These are phyloP conservation scores for Melierax canorus DNA, from an alignment of 2,113 vertebrate species.

Conservation along the genomic window DNA sequence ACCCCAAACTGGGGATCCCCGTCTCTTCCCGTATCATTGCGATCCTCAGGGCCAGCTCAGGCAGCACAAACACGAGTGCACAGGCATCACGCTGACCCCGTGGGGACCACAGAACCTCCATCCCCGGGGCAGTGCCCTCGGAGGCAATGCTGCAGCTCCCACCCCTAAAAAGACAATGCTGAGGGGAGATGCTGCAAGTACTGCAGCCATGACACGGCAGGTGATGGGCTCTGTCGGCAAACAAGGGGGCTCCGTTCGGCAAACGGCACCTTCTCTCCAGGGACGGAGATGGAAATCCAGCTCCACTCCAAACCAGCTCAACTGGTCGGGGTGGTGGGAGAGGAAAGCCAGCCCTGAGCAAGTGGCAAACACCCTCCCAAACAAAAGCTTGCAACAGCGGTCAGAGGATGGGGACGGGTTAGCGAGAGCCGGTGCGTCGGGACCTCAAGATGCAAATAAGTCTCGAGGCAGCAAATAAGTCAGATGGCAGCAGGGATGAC, in stretches of 20 bases:
- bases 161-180: rapidly evolving
- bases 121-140: not conserved
- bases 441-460: rapidly evolving
- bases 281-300: not conserved
- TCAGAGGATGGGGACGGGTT: not conserved
- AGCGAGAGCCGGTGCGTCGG: not conserved
- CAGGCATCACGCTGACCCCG: not conserved
- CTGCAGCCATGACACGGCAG: rapidly evolving
- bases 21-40: rapidly evolving
- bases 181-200: not conserved
- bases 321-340: not conserved
- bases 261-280: not conserved
- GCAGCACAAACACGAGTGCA: not conserved
- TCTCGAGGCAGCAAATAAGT: not conserved
- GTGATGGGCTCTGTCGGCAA: not conserved
- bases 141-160: not conserved
- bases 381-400: not conserved
- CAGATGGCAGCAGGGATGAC: not conserved
- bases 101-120: not conserved
- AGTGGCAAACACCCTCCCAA: not conserved
- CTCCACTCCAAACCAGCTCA: not conserved
- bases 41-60: not conserved
- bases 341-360: not conserved
- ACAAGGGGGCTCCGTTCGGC: not conserved
- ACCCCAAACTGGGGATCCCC: not conserved